These are phyloP conservation scores for Sebastolobus altivelis DNA, from an alignment of 2,797 vertebrate genomes.

Conservation along the genomic window DNA sequence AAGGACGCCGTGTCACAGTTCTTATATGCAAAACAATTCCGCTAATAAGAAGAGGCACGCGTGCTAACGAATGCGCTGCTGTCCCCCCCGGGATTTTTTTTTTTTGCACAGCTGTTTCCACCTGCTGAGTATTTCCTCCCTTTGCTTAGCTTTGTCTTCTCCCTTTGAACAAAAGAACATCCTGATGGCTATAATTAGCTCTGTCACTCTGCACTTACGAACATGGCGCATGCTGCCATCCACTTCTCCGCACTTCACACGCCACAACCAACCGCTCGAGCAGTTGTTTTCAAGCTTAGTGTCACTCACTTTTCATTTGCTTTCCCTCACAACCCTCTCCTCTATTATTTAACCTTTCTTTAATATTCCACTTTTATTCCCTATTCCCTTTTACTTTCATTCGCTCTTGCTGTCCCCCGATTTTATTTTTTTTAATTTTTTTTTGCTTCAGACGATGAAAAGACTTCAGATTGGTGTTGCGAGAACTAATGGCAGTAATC, in stretches of 20 bases:
- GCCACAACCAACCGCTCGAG: conserved; percentile 16
- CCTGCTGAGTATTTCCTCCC: conserved; percentile 73
- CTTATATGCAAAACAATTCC: conserved; percentile 36
- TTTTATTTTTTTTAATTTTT: not conserved
- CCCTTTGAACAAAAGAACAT: conserved; percentile 68
- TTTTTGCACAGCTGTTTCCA: conserved; percentile 74
- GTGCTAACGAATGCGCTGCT: conserved; percentile 55
- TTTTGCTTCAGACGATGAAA: conserved; percentile 43
- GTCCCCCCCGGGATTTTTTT: conserved; percentile 56
- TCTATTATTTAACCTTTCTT: conserved; percentile 39
- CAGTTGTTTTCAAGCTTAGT: conserved; percentile 35
- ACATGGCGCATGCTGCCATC: conserved; percentile 39
- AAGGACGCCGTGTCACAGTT: conserved; percentile 40
- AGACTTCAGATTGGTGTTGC: conserved; percentile 30
- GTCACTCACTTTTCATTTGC: conserved; percentile 39
- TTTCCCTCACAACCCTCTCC: not conserved
- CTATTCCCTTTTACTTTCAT: not conserved
- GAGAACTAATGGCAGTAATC: conserved; percentile 65
- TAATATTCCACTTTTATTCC: conserved; percentile 12
- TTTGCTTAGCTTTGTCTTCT: conserved; percentile 61
- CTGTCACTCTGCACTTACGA: conserved; percentile 68
- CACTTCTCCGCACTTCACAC: conserved; percentile 37
- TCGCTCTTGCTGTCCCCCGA: not conserved
- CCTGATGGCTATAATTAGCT: conserved; percentile 81
- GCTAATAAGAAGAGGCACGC: conserved; percentile 61